These are phyloP conservation scores for Trachymyrmex cornetzi DNA, from an alignment of 1,140 invertebrate species.

Conservation along the genomic window DNA sequence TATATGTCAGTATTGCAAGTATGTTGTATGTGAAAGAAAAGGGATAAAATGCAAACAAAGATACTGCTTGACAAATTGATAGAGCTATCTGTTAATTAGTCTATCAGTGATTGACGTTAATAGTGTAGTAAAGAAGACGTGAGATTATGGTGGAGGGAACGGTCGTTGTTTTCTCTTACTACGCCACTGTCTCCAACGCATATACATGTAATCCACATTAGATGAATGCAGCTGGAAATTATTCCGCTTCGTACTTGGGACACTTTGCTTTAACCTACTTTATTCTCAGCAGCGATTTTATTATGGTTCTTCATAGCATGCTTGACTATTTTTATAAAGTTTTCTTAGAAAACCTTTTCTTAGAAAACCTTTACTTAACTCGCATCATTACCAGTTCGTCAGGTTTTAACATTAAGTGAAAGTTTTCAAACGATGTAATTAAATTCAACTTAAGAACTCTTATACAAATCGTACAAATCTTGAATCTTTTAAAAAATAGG, in stretches of 20 bases:
- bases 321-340: neutral
- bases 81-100: too few species aligned
- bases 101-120: too few species aligned
- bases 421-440: neutral
- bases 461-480: neutral
- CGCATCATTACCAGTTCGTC: too few species aligned
- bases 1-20: too few species aligned
- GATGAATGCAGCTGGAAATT: constrained; percentile 15
- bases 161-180: too few species aligned
- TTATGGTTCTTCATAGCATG: too few species aligned
- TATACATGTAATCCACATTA: neutral
- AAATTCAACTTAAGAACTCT: neutral
- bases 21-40: too few species aligned
- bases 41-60: too few species aligned
- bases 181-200: neutral
- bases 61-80: too few species aligned
- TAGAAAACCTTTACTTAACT: neutral
- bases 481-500: neutral
- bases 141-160: too few species aligned
- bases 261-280: constrained; percentile 24
- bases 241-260: neutral
- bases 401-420: neutral
- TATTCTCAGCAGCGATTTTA: neutral
- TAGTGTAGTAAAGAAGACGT: too few species aligned
- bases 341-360: neutral